Evolutionary conservation across 2,113 vertebrate species (phyloP), one percentile per base, ranked within the genome.

Genomic region (Tretioscincus oriximinensis): DNA sequence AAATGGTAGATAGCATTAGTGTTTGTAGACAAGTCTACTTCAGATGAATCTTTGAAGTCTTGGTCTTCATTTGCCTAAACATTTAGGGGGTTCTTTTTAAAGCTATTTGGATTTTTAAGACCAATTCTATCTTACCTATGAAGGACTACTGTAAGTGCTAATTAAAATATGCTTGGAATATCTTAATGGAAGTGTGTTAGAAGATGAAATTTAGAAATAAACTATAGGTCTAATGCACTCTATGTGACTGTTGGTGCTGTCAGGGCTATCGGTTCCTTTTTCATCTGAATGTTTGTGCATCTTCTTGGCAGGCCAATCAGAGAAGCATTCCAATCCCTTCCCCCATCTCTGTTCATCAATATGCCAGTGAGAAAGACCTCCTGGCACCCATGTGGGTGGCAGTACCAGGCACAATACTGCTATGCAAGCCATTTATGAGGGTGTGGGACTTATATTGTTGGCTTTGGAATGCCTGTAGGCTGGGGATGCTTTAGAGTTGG

Each of bases 391-490:
- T 85, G 90, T 87, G 92, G 85, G 80, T 92, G 92, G 92, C 90
- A 83, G 89, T 93, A 82, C 92, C 92, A 93, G 91, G 91, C 90
- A 92, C 91, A 92, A 92, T 90, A 89, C 89, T 91, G 91, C 91
- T 92, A 89, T 92, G 83, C 35, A 82, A 70, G 78, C 1, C 45
- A 74, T 86, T 89, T 7, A 69, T 85, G 91, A 89, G 92, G 91
- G 90, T 90, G 91, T 80, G 71, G 67, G 89, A 88, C 76, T 77
- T 67, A 69, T 83, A 85, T 84, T 83, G 41, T 69, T 86, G 8
- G 24, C 45, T 82, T 31, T 76, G 85, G 89, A 89, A 86, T 24
- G 60, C 67, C 0, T 2, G 87, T 84, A 78, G 87, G 84, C 79
- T 84, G 87, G 81, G 67, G 83, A 61, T 69, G 80, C 64, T 58